Percentiles rank a stretch among this genome's conserved stretches.
Conservation (phyloP, 2,113 vertebrate species). For the Cephalophus harveyi region DNA sequence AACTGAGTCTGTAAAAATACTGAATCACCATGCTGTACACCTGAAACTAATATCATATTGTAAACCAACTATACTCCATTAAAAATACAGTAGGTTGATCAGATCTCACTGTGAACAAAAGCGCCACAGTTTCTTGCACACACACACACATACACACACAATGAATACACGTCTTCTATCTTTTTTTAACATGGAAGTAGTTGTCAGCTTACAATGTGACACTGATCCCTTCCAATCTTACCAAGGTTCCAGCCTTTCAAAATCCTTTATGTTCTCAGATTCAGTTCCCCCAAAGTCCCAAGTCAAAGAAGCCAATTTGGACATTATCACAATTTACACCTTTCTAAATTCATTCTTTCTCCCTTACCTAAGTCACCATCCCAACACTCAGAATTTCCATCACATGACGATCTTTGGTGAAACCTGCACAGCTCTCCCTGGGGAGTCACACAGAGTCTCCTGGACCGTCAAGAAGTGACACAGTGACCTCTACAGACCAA, state of each 20-base stretch:
- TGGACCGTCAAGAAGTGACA: neutral
- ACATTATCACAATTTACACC: neutral
- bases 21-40: neutral
- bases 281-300: neutral
- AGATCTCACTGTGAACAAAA: neutral
- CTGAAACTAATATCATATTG: neutral
- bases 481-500: neutral
- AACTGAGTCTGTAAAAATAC: neutral
- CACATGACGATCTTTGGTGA: accelerated
- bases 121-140: accelerated
- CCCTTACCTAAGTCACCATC: neutral
- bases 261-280: neutral
- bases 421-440: neutral
- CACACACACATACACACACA: neutral
- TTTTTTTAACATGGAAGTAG: neutral
- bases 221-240: neutral
- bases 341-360: neutral
- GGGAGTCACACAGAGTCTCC: too few species aligned
- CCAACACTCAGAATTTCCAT: neutral
- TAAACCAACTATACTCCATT: neutral
- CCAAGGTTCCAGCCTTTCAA: neutral
- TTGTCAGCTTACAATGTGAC: neutral
- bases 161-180: neutral
- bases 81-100: too few species aligned
- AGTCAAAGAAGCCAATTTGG: neutral